Evolutionary conservation across 2,113 vertebrate species (phyloP), one percentile per base, ranked within the genome.

Genomic region (Odobenus rosmarus): DNA sequence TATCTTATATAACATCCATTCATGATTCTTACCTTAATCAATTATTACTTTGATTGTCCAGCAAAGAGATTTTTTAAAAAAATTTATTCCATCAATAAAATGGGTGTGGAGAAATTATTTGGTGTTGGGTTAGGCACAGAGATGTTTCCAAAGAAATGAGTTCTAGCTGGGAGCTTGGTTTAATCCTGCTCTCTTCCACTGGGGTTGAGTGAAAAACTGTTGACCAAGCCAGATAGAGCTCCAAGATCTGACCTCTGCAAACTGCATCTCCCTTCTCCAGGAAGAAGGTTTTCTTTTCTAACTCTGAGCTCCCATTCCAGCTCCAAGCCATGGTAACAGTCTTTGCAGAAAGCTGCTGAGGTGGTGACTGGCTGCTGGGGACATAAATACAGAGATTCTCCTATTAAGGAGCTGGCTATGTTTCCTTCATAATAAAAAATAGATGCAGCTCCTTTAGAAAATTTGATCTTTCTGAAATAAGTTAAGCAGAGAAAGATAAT

Each of bases 351-450:
- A 74, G 51, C 76, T 55, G 19, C 55, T 39, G 28, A 12, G 23
- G 31, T 31, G 55, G 57, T 88, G 31, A 3, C 42, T 71, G 83
- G 67, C 77, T 57, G 15, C 39, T 46, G 39, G 81, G 64, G 33
- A 95, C 69, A 31, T 21, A 59, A 87, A 36, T 3, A 51, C 46
- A 62, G 76, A 69, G 62, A 51, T 39, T 85, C 15, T 33, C 46
- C 53, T 49, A 51, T 21, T 24, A 39, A 57, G 57, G 9, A 85
- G 51, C 26, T 90, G 86, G 36, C 77, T 76, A 6, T 33, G 28
- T 42, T 71, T 77, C 86, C 61, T 89, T 93, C 67, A 57, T 46
- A 83, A 71, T 80, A 85, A 88, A 93, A 80, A 93, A n/a, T 5
- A 83, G 57, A 87, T 28, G 7, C 33, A 36, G 31, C 15, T 87